Evolutionary conservation across 2,113 vertebrate genomes (phyloP), one percentile per base, ranked within the genome.

Genomic region (Zapornia atra): DNA sequence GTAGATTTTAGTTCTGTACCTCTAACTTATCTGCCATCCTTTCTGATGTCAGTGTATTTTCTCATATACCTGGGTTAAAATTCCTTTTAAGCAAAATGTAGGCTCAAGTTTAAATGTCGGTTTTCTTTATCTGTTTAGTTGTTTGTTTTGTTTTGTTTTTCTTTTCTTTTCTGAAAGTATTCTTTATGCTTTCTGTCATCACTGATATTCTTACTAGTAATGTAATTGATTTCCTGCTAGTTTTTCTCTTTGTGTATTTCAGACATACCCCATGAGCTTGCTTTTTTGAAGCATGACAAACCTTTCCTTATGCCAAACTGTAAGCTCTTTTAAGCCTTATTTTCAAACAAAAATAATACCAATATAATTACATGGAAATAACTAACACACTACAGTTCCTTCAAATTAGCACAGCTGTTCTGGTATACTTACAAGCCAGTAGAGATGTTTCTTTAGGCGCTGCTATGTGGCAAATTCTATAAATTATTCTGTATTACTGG

Each of bases 361-460:
- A 70, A 26, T 88, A 82, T 86, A 71, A 81, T 94, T 86, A 86
- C 40, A 78, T 70, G 59, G 63, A 51, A 88, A 66, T 20, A 92
- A 91, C 66, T 90, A 83, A 81, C 72, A 78, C 56, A 87, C 29
- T 79, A 65, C 33, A 57, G 34, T 60, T 84, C 33, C 73, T 86
- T 80, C 66, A 94, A 76, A 93, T 34, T 69, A 34, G 33, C 61
- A 82, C 73, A 88, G 63, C 48, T 90, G 73, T 76, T 96, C 66
- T 88, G 18, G 42, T 82, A 22, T n/a, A 80, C 7, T 12, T 65
- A 31, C 79, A 90, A 87, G 20, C 51, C 38, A 85, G 46, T 18
- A 60, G 48, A 91, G 73, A 84, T 36, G 8, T 69, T 95, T 85
- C 51, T 71, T 80, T 72, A 85, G 48, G 50, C 59, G 76, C 15